Percentiles rank a stretch among this genome's conserved stretches.
Conservation (phyloP, 2,888 invertebrate species). For the Aromia moschata region DNA sequence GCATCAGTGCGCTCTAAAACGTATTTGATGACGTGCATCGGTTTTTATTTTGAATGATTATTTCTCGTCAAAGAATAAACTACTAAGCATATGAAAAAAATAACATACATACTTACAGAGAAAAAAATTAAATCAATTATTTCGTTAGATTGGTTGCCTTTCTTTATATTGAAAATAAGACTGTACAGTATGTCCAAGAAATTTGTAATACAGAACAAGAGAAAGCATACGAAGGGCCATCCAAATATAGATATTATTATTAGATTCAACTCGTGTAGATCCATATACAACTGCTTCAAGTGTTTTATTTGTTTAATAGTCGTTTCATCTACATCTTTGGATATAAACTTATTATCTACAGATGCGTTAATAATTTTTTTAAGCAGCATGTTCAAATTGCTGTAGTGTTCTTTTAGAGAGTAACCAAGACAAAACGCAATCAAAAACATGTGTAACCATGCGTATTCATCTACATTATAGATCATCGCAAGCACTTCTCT, state of each 20-base stretch:
- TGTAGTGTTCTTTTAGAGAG: background rate
- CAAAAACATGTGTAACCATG: slow-evolving; percentile 3
- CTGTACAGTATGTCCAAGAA: background rate
- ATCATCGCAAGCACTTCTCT: background rate
- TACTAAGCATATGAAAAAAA: background rate
- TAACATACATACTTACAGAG: background rate
- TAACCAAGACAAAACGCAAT: background rate
- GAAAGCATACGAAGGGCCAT: background rate
- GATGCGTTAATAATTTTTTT: background rate
- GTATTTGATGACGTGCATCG: background rate
- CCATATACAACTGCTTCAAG: slow-evolving; percentile 7
- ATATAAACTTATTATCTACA: slow-evolving; percentile 12
- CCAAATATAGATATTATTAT: background rate
- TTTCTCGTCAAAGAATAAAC: background rate
- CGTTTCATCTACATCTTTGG: background rate
- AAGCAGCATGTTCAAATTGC: background rate
- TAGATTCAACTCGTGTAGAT: background rate
- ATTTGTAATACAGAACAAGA: background rate
- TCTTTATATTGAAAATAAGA: background rate
- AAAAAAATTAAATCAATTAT: background rate
- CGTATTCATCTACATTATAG: background rate
- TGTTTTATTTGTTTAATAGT: slow-evolving; percentile 1
- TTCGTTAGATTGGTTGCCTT: background rate
- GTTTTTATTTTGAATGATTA: background rate
- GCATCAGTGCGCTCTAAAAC: too few relatives aligned